These are phyloP conservation scores for Sciurus vulgaris DNA, from an alignment of 2,797 vertebrate species.

Conservation along the genomic window DNA sequence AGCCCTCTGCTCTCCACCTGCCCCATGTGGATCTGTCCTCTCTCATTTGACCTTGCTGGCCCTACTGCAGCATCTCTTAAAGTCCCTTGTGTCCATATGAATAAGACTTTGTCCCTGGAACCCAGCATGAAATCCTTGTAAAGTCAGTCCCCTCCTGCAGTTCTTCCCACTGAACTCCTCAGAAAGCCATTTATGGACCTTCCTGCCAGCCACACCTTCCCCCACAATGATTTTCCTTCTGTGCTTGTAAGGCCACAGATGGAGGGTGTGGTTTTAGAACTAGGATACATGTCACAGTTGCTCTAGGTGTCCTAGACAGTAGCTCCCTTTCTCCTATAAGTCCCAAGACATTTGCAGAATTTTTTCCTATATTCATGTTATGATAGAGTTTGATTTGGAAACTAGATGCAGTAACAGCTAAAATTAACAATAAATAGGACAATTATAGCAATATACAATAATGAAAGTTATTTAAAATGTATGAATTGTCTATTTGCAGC, in stretches of 20 bases:
- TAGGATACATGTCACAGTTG: background rate
- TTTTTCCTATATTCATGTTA: background rate
- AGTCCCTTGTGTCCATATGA: background rate
- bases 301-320: too few species aligned
- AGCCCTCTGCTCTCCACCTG: background rate
- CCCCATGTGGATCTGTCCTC: background rate
- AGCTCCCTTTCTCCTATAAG: background rate
- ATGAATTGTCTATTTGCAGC: background rate
- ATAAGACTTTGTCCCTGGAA: background rate
- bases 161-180: background rate
- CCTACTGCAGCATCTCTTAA: background rate
- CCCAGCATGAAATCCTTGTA: background rate
- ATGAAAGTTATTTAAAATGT: background rate
- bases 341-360: background rate
- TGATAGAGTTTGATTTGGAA: background rate
- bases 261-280: background rate
- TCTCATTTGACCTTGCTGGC: background rate
- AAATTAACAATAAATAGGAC: background rate
- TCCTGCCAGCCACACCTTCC: background rate
- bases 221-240: background rate
- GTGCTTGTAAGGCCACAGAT: background rate
- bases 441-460: background rate
- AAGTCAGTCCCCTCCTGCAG: background rate
- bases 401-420: background rate
- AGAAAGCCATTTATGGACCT: background rate